Evolutionary conservation across 2,888 invertebrate species (phyloP), one percentile per base, ranked within the genome.

Genomic region (Callyntrura sp.): DNA sequence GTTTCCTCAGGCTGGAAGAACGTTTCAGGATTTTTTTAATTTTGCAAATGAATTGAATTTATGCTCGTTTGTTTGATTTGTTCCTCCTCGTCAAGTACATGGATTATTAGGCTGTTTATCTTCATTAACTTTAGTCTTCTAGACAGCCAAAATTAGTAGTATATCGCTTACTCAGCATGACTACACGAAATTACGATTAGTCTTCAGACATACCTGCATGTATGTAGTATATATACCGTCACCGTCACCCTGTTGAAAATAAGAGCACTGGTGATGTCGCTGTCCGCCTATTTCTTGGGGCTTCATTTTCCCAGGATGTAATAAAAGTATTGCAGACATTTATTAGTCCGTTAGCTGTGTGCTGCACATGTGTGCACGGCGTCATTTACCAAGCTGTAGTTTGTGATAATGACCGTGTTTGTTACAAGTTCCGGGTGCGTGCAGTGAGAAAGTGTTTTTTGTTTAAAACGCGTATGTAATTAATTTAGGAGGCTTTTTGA

Each of bases 401-500:
- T n/a, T 20, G 82, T 45, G 43, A 82, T 65, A 62, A 65, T 28
- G 48, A 35, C 23, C 5, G 45, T 48, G 65, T 57, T 79, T 68
- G 82, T 20, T 81, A 11, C 17, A 8, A 1, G n/a, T 17, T 81
- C 23, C 35, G 0, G 23, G 11, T 62, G 14, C 25, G 62, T 82
- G 43, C 12, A 62, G 65, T 25, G 79, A 48, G 68, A 48, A 48
- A 83, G 82, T 48, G 65, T 51, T 70, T 62, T 70, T 55, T 55
- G 70, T 70, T 68, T n/a, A 83, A 83, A 76, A 57, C 68, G 85
- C 85, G 89, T 48, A 48, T 70, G 85, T 68, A 89, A 89, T 89
- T 85, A 89, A 89, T 89, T 85, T 89, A 79, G 68, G 65, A 25
- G 57, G 84, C 79, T 84, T 65, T 83, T 51, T 60, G 84, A 78